Conservation (phyloP, 2,113 vertebrate genomes). For the Delphinus delphis region DNA sequence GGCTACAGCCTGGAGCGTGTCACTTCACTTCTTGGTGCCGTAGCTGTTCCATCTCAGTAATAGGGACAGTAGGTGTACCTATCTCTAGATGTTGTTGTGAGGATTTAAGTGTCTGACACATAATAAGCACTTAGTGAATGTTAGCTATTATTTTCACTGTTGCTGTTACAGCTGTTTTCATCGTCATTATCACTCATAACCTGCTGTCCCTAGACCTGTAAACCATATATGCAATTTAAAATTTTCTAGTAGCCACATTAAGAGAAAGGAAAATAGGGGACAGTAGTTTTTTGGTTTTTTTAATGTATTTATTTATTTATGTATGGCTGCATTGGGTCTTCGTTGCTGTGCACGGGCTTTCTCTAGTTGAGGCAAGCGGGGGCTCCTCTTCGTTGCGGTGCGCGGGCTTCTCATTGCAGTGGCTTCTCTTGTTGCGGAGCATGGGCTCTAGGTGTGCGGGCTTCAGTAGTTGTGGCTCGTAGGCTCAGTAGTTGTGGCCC, state of each 20-base stretch:
- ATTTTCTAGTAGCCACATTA: not conserved
- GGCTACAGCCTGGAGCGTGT: rapidly evolving
- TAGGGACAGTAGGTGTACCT: not conserved
- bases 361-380: too few relatives aligned
- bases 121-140: not conserved
- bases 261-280: not conserved
- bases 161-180: not conserved
- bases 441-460: too few relatives aligned
- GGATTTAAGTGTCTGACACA: not conserved
- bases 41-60: not conserved
- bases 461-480: too few relatives aligned
- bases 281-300: too few relatives aligned
- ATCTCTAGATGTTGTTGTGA: not conserved
- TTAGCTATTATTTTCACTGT: not conserved
- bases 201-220: not conserved
- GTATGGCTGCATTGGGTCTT: too few relatives aligned
- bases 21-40: not conserved
- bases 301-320: too few relatives aligned
- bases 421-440: too few relatives aligned
- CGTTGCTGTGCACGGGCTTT: rapidly evolving
- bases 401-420: too few relatives aligned
- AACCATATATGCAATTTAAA: not conserved
- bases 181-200: not conserved
- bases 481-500: too few relatives aligned
- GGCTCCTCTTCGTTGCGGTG: too few relatives aligned